Evolutionary conservation across 2,888 invertebrate species (phyloP).

Genomic region (Nemotelus nigrinus): DNA sequence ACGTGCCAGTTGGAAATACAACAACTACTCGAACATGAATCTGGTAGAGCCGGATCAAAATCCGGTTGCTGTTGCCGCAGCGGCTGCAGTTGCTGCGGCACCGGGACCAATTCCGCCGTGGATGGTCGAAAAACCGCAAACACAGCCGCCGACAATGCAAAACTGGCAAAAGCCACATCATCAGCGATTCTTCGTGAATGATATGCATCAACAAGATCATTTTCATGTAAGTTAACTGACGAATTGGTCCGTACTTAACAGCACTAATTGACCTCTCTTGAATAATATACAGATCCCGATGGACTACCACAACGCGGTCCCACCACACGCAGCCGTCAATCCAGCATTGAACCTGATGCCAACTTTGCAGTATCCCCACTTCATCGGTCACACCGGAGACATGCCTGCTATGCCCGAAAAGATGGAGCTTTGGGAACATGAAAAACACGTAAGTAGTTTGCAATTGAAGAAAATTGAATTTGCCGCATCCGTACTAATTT

Average conservation of each 20-base stretch:
- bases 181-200: conserved; percentile 53
- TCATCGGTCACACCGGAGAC: conserved; percentile 57
- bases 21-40: conserved; percentile 59
- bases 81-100: conserved; percentile 50
- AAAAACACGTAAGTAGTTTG: conserved; percentile 61
- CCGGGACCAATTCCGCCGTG: conserved; percentile 55
- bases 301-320: conserved; percentile 62
- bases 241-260: background rate
- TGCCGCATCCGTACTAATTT: too few relatives aligned
- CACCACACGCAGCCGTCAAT: conserved; percentile 58
- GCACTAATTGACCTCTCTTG: background rate
- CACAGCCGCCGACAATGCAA: conserved; percentile 34
- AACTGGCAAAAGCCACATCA: conserved; percentile 47
- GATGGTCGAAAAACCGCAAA: conserved; percentile 56
- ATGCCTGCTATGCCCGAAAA: conserved; percentile 61
- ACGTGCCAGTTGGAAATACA: conserved; percentile 67
- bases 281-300: conserved; percentile 58
- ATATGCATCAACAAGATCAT: conserved; percentile 61
- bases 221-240: conserved; percentile 57
- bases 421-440: conserved; percentile 64
- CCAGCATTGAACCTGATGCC: conserved; percentile 62
- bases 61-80: conserved; percentile 19
- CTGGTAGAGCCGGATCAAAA: conserved; percentile 48
- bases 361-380: conserved; percentile 61
- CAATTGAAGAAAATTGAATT: too few relatives aligned